Conservation (phyloP, 2,888 invertebrate species). For the Epinotia nisella region DNA sequence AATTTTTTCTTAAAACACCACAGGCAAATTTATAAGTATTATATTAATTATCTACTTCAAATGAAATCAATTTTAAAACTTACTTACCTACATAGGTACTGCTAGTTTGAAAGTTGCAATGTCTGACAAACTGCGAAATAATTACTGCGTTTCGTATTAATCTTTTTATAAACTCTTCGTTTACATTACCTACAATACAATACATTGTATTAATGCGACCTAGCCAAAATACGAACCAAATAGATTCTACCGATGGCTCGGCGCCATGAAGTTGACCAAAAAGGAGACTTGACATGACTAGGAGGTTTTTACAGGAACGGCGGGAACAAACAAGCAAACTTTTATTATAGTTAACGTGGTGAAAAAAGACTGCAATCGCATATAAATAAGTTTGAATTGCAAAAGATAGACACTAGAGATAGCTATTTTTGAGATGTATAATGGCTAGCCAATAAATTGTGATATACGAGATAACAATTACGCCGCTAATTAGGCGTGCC, state of each 20-base stretch:
- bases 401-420: neutral
- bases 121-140: neutral
- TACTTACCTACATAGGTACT: too few relatives aligned
- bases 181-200: too few relatives aligned
- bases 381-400: neutral
- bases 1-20: neutral
- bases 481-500: neutral
- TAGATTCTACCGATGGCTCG: neutral
- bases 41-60: neutral
- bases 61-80: too few relatives aligned
- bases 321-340: neutral
- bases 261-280: neutral
- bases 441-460: neutral
- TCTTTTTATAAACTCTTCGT: neutral
- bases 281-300: neutral
- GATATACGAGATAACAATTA: neutral
- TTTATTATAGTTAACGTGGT: neutral
- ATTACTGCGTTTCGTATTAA: neutral
- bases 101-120: neutral
- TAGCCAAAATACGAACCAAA: conserved; percentile 6
- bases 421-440: neutral
- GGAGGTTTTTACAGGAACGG: neutral
- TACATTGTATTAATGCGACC: neutral
- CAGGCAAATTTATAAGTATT: neutral
- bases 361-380: neutral